Percentiles rank a stretch among this genome's conserved stretches.
Evolutionary conservation across 2,113 vertebrate genomes (phyloP).

Genomic region (Bufo bufo): DNA sequence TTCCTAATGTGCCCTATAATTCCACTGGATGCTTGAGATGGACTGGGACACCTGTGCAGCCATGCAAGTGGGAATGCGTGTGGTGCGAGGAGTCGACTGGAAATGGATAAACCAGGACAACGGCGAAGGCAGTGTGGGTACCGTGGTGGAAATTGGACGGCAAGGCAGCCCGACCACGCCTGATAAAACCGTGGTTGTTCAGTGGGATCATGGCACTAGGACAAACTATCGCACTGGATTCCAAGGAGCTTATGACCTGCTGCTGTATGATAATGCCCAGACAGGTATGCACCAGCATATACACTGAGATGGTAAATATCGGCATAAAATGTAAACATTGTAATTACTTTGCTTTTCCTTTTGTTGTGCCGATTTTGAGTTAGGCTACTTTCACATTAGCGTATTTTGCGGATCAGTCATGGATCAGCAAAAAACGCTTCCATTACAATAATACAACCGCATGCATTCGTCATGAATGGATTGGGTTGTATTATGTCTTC

Average conservation of each 20-base stretch:
- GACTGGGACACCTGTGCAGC: constrained; percentile 75
- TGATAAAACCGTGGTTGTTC: constrained; percentile 95
- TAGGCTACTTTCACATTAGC: too few relatives aligned
- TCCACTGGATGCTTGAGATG: constrained; percentile 60
- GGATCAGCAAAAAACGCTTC: too few relatives aligned
- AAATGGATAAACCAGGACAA: constrained; percentile 96
- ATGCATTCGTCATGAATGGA: too few relatives aligned
- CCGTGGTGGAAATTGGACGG: constrained; percentile 94
- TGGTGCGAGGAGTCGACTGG: constrained; percentile 95
- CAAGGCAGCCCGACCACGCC: constrained; percentile 95
- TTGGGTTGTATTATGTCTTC: too few relatives aligned
- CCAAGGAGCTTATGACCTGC: constrained; percentile 92
- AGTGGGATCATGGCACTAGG: constrained; percentile 96
- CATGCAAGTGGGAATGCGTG: constrained; percentile 98
- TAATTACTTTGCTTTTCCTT: too few relatives aligned
- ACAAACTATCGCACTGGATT: constrained; percentile 97
- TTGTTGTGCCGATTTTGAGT: too few relatives aligned
- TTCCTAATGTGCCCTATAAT: constrained; percentile 3
- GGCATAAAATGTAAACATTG: background rate
- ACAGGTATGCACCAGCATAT: constrained; percentile 75
- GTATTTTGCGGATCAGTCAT: too few relatives aligned
- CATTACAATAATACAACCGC: too few relatives aligned
- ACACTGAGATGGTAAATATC: background rate
- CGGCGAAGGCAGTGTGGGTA: constrained; percentile 93
- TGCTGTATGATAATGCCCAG: constrained; percentile 96